Conservation (phyloP, 2,113 vertebrate species). For the Platichthys stellatus region DNA sequence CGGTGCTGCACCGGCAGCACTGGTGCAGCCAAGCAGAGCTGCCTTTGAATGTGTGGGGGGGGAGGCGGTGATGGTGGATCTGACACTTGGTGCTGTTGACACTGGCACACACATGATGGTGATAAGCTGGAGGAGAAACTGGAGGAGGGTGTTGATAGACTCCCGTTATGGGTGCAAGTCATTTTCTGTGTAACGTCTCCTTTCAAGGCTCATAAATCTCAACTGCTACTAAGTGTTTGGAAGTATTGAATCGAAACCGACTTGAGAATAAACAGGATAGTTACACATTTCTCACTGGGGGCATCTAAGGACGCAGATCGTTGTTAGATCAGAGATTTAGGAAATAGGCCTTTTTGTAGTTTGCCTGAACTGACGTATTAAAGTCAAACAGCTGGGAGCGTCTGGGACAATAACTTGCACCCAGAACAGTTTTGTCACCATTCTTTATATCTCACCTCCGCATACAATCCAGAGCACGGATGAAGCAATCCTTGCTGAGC, state of each 20-base stretch:
- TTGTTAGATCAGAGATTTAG: too few species aligned
- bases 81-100: conserved; percentile 10
- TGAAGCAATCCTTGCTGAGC: conserved; percentile 94
- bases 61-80: conserved; percentile 14
- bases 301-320: neutral
- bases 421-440: neutral
- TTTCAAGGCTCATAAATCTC: neutral
- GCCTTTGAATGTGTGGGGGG: neutral
- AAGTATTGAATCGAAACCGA: too few species aligned
- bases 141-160: neutral
- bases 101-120: neutral
- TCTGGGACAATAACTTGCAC: conserved; percentile 58
- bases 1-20: too few species aligned
- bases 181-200: conserved; percentile 4
- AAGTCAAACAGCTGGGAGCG: neutral
- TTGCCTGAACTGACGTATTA: neutral
- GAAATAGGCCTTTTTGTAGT: neutral
- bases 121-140: conserved; percentile 17
- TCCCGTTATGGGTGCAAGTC: conserved; percentile 47
- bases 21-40: too few species aligned
- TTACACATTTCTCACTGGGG: too few species aligned
- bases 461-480: conserved; percentile 95
- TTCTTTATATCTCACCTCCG: conserved; percentile 85
- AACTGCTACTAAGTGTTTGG: too few species aligned
- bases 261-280: too few species aligned